Percentiles rank a stretch among this genome's conserved stretches.
Conservation (phyloP, 2,888 invertebrate species). For the Lepidochitona cinerea region DNA sequence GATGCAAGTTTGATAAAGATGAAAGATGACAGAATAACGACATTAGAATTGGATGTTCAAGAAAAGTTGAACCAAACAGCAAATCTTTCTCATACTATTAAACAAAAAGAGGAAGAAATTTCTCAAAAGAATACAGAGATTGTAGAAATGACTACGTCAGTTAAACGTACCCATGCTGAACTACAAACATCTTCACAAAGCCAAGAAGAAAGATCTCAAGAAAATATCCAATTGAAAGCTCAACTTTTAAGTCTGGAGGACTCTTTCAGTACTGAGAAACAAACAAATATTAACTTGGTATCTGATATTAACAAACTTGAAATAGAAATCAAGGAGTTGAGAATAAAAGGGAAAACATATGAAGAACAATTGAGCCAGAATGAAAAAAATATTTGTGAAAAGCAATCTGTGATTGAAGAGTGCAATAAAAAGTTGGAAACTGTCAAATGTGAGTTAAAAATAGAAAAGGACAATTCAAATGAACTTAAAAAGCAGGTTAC, state of each 20-base stretch:
- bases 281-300: neutral
- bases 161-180: neutral
- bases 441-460: too few species aligned
- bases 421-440: too few species aligned
- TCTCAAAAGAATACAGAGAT: slow-evolving; percentile 21
- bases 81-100: slow-evolving; percentile 14
- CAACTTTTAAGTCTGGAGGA: neutral
- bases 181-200: neutral
- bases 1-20: neutral
- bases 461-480: too few species aligned
- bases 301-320: neutral
- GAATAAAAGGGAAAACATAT: neutral
- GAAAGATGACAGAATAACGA: slow-evolving; percentile 14
- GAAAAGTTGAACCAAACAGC: slow-evolving; percentile 27
- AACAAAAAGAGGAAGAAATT: slow-evolving; percentile 2
- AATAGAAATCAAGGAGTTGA: neutral
- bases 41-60: slow-evolving; percentile 26
- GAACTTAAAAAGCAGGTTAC: too few species aligned
- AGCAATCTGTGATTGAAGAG: too few species aligned
- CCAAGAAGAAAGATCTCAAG: neutral
- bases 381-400: too few species aligned
- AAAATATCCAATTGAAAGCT: neutral
- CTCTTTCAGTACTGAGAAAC: neutral
- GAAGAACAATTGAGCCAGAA: neutral
- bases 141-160: slow-evolving; percentile 23